phyloP scores from a whole-genome alignment of 2,888 invertebrate genomes.

The Apodemia duryi region DNA sequence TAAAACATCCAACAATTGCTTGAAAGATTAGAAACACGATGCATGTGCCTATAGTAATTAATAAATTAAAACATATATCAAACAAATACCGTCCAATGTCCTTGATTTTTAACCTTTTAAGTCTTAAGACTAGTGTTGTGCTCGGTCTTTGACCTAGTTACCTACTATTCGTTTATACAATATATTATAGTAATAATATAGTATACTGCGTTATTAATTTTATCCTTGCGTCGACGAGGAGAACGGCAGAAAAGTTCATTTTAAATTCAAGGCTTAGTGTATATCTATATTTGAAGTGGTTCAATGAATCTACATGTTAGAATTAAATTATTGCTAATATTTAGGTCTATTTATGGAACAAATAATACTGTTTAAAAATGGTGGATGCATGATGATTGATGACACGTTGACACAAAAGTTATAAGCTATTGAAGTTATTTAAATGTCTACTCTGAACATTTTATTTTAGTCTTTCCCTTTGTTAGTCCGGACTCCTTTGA shows the following conservation, averaged over 20 bases:
- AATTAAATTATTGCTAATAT: too few species aligned
- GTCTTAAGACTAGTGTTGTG: constrained; percentile 28
- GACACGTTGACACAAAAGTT: too few species aligned
- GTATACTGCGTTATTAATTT: constrained; percentile 16
- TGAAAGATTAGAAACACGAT: too few species aligned
- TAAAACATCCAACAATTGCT: too few species aligned
- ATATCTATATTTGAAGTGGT: neutral
- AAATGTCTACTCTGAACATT: too few species aligned
- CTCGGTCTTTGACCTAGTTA: constrained; percentile 51
- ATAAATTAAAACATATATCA: neutral
- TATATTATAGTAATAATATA: constrained; percentile 12
- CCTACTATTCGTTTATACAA: constrained; percentile 31
- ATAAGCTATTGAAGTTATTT: too few species aligned
- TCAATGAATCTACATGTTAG: too few species aligned
- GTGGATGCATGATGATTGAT: too few species aligned
- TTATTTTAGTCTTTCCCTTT: too few species aligned
- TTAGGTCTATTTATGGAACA: too few species aligned
- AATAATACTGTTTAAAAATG: too few species aligned
- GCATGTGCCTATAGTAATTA: neutral
- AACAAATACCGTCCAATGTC: constrained; percentile 33
- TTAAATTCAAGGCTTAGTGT: neutral
- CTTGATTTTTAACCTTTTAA: constrained; percentile 52
- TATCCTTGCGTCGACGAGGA: constrained; percentile 18
- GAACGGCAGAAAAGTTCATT: constrained; percentile 21
- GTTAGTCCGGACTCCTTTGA: too few species aligned